These are phyloP conservation scores for Aphaenogaster floridana DNA, from an alignment of 1,140 invertebrate species.

Conservation along the genomic window DNA sequence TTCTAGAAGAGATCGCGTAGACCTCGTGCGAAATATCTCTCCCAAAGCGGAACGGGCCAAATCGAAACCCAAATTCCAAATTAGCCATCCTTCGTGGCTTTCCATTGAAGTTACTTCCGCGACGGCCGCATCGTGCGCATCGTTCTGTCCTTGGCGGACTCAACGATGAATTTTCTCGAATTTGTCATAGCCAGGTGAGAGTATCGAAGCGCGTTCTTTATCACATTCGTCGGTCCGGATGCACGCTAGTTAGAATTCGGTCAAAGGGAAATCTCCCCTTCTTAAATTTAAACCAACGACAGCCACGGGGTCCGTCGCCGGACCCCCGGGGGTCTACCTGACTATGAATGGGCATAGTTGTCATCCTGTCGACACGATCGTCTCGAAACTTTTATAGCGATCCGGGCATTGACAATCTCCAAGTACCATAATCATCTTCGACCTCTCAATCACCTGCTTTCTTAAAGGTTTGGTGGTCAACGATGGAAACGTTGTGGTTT, in stretches of 20 bases:
- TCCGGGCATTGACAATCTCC: constrained; percentile 48
- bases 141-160: constrained; percentile 41
- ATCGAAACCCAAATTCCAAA: constrained; percentile 70
- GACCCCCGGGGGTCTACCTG: constrained; percentile 67
- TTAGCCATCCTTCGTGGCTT: constrained; percentile 73
- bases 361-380: constrained; percentile 60
- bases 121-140: constrained; percentile 30
- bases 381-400: constrained; percentile 45
- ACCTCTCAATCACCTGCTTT: constrained; percentile 45
- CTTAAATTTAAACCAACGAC: constrained; percentile 62
- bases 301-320: constrained; percentile 32
- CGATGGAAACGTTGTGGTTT: not conserved
- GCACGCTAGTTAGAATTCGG: constrained; percentile 73
- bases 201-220: constrained; percentile 31
- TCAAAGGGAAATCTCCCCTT: constrained; percentile 69
- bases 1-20: not conserved
- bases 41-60: not conserved
- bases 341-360: constrained; percentile 67
- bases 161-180: constrained; percentile 65
- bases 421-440: constrained; percentile 62
- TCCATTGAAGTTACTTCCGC: constrained; percentile 64
- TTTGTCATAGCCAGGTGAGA: constrained; percentile 78
- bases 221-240: constrained; percentile 66
- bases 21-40: constrained; percentile 33
- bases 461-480: not conserved